Evolutionary conservation across 1,140 invertebrate genomes (phyloP).

Genomic region (Sesamia nonagrioides): DNA sequence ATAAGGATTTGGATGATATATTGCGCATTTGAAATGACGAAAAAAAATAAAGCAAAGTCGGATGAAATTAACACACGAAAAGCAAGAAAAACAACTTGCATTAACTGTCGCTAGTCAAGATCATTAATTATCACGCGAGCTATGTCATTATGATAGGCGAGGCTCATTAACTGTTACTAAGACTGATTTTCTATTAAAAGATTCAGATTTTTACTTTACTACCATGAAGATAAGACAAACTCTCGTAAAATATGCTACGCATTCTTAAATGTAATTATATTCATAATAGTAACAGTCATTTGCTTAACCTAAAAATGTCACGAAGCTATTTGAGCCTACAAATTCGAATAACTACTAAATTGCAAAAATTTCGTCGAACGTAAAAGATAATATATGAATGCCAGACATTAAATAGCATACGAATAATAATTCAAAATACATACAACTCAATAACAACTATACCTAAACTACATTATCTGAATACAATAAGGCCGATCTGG

Average conservation of each 20-base stretch:
- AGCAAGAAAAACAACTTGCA: slow-evolving; percentile 62
- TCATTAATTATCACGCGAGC: slow-evolving; percentile 52
- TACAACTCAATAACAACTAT: slow-evolving; percentile 3
- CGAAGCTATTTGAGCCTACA: background rate
- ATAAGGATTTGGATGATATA: slow-evolving; percentile 21
- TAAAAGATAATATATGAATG: slow-evolving; percentile 22
- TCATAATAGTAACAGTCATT: slow-evolving; percentile 6
- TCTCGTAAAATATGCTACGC: slow-evolving; percentile 11
- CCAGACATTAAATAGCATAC: slow-evolving; percentile 2
- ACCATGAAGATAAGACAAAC: slow-evolving; percentile 23
- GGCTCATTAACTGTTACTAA: slow-evolving; percentile 39
- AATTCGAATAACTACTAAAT: background rate
- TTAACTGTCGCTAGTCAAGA: slow-evolving; percentile 52
- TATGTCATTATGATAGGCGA: slow-evolving; percentile 49
- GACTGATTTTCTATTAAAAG: slow-evolving; percentile 34
- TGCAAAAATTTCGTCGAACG: background rate
- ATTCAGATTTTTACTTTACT: slow-evolving; percentile 42
- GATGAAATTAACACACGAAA: slow-evolving; percentile 21
- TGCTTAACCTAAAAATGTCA: slow-evolving; percentile 32
- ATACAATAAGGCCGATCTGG: slow-evolving; percentile 21
- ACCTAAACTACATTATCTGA: background rate
- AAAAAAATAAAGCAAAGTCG: background rate
- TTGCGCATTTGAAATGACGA: slow-evolving; percentile 10
- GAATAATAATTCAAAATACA: slow-evolving; percentile 25
- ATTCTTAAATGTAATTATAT: slow-evolving; percentile 33